Conservation (phyloP, 2,888 invertebrate species). For the Cataglyphis cursor region DNA sequence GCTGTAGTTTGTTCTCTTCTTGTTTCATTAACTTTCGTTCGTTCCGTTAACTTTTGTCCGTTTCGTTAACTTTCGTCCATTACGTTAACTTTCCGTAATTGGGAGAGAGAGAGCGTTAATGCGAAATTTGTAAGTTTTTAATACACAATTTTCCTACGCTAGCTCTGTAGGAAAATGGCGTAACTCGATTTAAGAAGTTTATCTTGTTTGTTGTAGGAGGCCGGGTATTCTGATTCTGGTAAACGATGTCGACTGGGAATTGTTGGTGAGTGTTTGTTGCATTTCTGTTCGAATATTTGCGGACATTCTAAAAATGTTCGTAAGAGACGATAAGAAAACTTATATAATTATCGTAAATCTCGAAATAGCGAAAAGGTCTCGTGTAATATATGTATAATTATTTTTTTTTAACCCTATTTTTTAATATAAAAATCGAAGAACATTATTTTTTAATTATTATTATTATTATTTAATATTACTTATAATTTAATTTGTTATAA, state of each 20-base stretch:
- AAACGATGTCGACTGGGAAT: slow-evolving; percentile 98
- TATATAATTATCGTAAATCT: background rate
- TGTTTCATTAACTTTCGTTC: slow-evolving; percentile 7
- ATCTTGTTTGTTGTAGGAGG: slow-evolving; percentile 87
- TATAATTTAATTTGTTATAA: background rate
- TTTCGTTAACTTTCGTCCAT: slow-evolving; percentile 24
- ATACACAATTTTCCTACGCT: background rate
- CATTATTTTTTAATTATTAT: background rate
- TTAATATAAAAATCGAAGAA: background rate
- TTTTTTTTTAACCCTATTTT: background rate
- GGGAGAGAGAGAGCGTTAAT: background rate
- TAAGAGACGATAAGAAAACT: background rate
- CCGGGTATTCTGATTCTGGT: slow-evolving; percentile 98
- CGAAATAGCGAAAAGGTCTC: background rate
- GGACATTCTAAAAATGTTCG: background rate
- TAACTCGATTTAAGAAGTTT: slow-evolving; percentile 34
- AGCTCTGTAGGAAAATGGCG: background rate
- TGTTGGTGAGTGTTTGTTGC: slow-evolving; percentile 88
- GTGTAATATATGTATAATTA: background rate
- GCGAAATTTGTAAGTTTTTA: slow-evolving; percentile 31
- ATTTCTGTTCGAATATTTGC: background rate
- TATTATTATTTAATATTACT: background rate
- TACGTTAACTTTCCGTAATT: slow-evolving; percentile 28
- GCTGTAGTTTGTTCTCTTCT: background rate
- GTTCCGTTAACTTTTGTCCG: background rate